Evolutionary conservation across 2,888 invertebrate species (phyloP), one percentile per base, ranked within the genome.

Genomic region (Epinotia bilunana): DNA sequence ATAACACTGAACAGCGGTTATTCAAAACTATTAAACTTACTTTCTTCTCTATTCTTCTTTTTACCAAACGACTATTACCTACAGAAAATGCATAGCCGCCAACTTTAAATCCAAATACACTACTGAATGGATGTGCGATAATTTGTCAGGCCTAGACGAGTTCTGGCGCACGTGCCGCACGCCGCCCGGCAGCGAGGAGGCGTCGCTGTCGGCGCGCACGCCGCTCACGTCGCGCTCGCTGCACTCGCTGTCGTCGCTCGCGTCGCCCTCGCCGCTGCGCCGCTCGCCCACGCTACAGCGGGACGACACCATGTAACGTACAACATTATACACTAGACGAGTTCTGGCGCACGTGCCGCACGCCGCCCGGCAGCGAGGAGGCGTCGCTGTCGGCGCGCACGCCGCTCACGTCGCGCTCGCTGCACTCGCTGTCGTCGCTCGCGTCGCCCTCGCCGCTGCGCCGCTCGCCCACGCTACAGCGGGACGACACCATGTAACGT

Each of bases 361-460:
- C 93, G 77, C 93, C 93, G 82, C 92, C 93, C 20, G 93, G 93
- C 86, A 92, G 92, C 83, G 92, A 93, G 83, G 92, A 92, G 81
- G 90, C 90, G 80, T 93, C 92, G 74, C 86, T 91, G 77, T 91
- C 91, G 9, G 83, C 89, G 67, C 92, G 92, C 83, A 92, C 92
- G 79, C 91, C 93, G 84, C 91, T 92, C 74, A 91, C 92, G 77
- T 92, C 92, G 68, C 92, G 91, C 87, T 93, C 93, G 78, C 90
- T 93, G 79, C 92, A 91, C 88, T 93, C 93, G 83, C 91, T 93
- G 75, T 91, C 91, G 18, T 92, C 92, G 81, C 91, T 91, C 76
- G 88, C 91, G 39, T 88, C 90, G 79, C 85, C 84, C 78, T 77
- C 73, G 77, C 83, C 83, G 77, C 85, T 83, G 74, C 82, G 87